Percentiles rank a stretch among this genome's conserved stretches.
These are phyloP conservation scores for Cherax quadricarinatus DNA, from an alignment of 1,140 invertebrate genomes.

Conservation along the genomic window DNA sequence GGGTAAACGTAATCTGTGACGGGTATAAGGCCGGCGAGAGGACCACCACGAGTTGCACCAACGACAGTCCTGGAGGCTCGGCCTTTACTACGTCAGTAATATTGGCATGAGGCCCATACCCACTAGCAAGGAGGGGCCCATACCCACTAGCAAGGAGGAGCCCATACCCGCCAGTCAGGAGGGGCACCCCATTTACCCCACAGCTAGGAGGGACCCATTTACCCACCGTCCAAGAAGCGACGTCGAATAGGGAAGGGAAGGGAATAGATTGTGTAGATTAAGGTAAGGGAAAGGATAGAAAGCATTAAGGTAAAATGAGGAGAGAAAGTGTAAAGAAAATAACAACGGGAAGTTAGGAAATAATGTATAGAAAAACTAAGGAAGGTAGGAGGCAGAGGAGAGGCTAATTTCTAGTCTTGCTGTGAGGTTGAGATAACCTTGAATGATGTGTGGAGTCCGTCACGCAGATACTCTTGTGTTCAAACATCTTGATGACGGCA, in stretches of 20 bases:
- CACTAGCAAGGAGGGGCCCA: neutral
- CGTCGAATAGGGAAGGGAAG: no score
- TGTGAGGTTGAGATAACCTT: no score
- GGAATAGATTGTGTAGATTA: no score
- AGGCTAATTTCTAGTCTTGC: neutral
- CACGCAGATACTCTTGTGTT: neutral
- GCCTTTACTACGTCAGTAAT: neutral
- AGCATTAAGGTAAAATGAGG: neutral
- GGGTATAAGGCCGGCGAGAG: neutral
- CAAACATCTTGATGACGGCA: neutral
- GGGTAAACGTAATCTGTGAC: neutral
- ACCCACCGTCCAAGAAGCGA: no score
- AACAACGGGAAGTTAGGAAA: neutral
- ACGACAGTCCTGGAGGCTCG: neutral
- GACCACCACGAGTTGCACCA: neutral
- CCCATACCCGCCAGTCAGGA: no score
- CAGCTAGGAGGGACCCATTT: no score
- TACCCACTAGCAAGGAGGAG: no score
- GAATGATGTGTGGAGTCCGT: neutral
- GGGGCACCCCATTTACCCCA: no score
- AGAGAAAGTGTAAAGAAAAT: neutral
- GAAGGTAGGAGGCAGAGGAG: neutral
- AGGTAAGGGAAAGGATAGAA: neutral
- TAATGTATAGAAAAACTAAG: neutral
- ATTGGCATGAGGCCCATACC: conserved; percentile 1